Evolutionary conservation across 2,113 vertebrate genomes (phyloP).

Genomic region (Scopus umbretta): DNA sequence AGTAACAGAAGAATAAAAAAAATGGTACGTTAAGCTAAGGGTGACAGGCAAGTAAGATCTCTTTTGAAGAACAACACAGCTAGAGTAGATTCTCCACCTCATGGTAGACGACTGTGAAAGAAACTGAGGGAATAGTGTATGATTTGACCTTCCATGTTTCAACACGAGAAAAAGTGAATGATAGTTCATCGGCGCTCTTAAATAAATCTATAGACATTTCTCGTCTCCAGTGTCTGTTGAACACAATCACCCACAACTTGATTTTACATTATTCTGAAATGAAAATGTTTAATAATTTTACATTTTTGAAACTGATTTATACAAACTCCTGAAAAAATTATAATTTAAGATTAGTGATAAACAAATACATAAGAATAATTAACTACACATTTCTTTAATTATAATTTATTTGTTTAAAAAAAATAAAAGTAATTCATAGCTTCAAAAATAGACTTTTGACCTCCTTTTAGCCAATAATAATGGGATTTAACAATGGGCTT

Average conservation of each 20-base stretch:
- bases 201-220: not conserved
- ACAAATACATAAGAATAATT: not conserved
- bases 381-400: not conserved
- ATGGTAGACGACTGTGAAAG: not conserved
- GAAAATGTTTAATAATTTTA: not conserved
- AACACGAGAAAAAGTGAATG: not conserved
- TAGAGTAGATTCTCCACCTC: not conserved
- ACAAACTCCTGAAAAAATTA: not conserved
- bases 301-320: not conserved
- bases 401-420: constrained; percentile 1
- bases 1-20: not conserved
- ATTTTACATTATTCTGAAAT: not conserved
- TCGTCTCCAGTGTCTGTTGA: not conserved
- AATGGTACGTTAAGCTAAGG: not conserved
- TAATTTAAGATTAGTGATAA: not conserved
- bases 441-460: constrained; percentile 4
- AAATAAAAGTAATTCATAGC: not conserved
- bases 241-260: not conserved
- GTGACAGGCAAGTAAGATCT: not conserved
- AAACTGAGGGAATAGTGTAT: not conserved
- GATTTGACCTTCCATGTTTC: not conserved
- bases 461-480: not conserved
- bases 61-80: not conserved
- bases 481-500: not conserved
- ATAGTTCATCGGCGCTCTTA: not conserved